These are phyloP conservation scores for Acyrthosiphon pisum DNA, from an alignment of 1,140 invertebrate species.

Conservation along the genomic window DNA sequence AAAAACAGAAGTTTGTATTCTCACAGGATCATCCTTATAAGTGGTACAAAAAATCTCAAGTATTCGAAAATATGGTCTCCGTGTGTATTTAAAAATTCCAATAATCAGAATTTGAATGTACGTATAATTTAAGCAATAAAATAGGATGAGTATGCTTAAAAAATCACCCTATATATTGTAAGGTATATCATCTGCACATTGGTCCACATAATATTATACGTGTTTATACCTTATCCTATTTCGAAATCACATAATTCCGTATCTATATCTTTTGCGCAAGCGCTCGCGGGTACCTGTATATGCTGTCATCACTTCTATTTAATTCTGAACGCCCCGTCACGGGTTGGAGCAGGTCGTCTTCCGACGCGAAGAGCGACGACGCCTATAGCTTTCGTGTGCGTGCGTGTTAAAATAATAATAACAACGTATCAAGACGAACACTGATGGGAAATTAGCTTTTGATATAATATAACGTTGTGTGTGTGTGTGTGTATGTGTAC, in stretches of 20 bases:
- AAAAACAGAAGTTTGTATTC: too few relatives aligned
- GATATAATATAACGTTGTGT: neutral
- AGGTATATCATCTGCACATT: neutral
- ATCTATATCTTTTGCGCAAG: neutral
- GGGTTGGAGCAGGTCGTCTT: neutral
- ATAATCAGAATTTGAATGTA: too few relatives aligned
- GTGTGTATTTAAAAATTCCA: too few relatives aligned
- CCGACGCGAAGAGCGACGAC: neutral
- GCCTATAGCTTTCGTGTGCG: constrained; percentile 2
- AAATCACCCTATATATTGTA: neutral
- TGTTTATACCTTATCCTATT: neutral
- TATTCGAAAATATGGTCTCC: too few relatives aligned
- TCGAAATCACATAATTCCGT: neutral
- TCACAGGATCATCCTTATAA: too few relatives aligned
- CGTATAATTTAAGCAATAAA: too few relatives aligned
- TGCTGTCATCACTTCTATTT: constrained; percentile 33
- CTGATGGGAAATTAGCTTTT: neutral
- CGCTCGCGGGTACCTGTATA: neutral
- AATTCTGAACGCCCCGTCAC: constrained; percentile 17
- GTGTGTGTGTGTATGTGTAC: neutral
- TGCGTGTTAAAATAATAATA: constrained; percentile 14
- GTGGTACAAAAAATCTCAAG: too few relatives aligned
- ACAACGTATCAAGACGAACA: neutral
- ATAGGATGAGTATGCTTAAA: too few relatives aligned
- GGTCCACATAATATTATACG: neutral